A percentile compares a stretch with the other conserved stretches of the same genome.
Evolutionary conservation across 1,140 invertebrate genomes (phyloP).

Genomic region (Drosophila nebulosa): DNA sequence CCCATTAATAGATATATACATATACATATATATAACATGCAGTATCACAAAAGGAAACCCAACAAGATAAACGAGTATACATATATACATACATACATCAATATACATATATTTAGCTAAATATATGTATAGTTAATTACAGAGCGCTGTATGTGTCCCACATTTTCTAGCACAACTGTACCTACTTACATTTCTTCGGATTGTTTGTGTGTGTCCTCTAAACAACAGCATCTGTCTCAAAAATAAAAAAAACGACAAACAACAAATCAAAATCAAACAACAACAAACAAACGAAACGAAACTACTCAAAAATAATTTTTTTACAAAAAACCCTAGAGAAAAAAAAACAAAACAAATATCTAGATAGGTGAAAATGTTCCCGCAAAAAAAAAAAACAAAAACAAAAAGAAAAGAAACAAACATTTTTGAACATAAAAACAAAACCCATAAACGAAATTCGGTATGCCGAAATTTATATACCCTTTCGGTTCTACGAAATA

Average conservation of each 20-base stretch:
- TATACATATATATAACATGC: conserved; percentile 9
- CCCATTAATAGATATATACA: conserved; percentile 10
- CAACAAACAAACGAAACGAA: conserved; percentile 15
- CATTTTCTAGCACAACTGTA: conserved; percentile 39
- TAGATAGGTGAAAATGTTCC: background rate
- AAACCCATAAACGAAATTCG: background rate
- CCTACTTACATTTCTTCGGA: conserved; percentile 4
- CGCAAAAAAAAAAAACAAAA: background rate
- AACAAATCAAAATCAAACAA: conserved; percentile 39
- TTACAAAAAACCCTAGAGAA: background rate
- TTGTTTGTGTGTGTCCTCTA: background rate
- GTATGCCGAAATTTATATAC: background rate
- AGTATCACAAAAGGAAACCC: conserved; percentile 58
- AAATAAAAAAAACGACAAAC: conserved; percentile 37
- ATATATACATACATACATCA: conserved; percentile 4
- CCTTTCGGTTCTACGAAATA: background rate
- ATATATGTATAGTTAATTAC: conserved; percentile 44
- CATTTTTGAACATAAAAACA: conserved; percentile 42
- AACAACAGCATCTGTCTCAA: conserved; percentile 19
- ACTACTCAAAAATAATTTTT: conserved; percentile 42
- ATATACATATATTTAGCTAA: conserved; percentile 28
- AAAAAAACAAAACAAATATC: conserved; percentile 14
- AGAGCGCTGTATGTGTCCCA: background rate
- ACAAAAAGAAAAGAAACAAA: conserved; percentile 21
- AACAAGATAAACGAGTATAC: conserved; percentile 34